Evolutionary conservation across 2,797 vertebrate species (phyloP), one percentile per base, ranked within the genome.

Genomic region (Myotis daubentonii): DNA sequence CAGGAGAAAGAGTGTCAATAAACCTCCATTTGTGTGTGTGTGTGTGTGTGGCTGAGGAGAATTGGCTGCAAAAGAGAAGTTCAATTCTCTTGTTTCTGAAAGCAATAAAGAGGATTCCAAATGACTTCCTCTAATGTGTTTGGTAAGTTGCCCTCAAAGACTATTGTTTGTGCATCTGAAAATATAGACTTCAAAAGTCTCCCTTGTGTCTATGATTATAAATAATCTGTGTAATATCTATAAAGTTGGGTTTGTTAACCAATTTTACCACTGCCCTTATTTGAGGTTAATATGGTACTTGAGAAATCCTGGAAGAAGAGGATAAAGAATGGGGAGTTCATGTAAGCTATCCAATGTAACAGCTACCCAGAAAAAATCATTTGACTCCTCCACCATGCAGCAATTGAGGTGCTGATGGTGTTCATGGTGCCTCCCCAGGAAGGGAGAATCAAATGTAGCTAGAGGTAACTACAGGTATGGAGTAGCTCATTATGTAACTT

Each of bases 31-130:
- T 93, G 74, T 90, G 97, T 96, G 91, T 94, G 91, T 96, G 91
- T 94, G 91, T 94, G 94, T 91, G 84, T 90, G 53, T 74, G 94
- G 55, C 65, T 95, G 6, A 76, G 95, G 80, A 97, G 96, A 97
- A 79, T 83, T 97, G 97, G 95, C 96, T 96, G 79, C 20, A 84
- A 96, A 97, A 97, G 83, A 96, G 94, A 93, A 97, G 95, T 97
- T 96, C 89, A 92, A 55, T 89, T 96, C 89, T 98, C 74, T 23
- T 95, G 89, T 97, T 96, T 93, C 94, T 98, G 87, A 97, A 97
- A 96, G 83, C 84, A 84, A 47, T 94, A 95, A 97, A 88, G 71
- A 92, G 75, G 62, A 96, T 97, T 98, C 92, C 88, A 96, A 97
- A 93, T 92, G n/a, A 97, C 57, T 89, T 97, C 90, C 84, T 93